phyloP scores from a whole-genome alignment of 2,113 vertebrate species.

The Oncorhynchus tshawytscha region DNA sequence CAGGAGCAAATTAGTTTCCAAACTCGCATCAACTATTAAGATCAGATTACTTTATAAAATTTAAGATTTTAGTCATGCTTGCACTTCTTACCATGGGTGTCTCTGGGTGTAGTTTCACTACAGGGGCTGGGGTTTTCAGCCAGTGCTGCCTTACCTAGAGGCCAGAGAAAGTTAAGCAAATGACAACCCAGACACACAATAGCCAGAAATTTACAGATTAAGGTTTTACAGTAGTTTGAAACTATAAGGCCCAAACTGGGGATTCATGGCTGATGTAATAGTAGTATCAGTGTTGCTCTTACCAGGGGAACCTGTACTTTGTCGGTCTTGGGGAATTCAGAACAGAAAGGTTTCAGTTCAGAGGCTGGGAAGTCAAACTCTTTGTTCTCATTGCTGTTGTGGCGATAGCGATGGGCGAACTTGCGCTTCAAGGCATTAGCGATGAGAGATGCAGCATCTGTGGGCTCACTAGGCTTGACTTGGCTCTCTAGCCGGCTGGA shows the following conservation, averaged over 20 bases:
- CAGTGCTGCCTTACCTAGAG: constrained; percentile 51
- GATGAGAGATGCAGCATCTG: constrained; percentile 85
- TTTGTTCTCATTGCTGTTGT: constrained; percentile 69
- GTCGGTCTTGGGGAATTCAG: too few species aligned
- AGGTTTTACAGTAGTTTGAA: too few species aligned
- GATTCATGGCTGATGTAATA: too few species aligned
- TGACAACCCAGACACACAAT: too few species aligned
- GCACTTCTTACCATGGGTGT: constrained; percentile 75
- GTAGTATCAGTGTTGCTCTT: too few species aligned
- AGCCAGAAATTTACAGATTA: too few species aligned
- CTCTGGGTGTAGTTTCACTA: constrained; percentile 62
- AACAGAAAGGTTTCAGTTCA: neutral
- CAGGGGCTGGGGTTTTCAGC: constrained; percentile 65
- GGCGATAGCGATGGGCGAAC: constrained; percentile 87
- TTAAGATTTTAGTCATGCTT: neutral
- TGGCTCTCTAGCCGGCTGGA: constrained; percentile 70
- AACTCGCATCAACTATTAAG: too few species aligned
- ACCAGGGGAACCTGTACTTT: too few species aligned
- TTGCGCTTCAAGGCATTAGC: constrained; percentile 94
- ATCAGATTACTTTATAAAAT: too few species aligned
- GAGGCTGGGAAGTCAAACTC: constrained; percentile 30
- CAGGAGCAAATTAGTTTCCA: neutral
- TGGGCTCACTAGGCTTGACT: constrained; percentile 70
- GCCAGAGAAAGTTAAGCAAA: too few species aligned
- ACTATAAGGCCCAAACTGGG: too few species aligned